These are phyloP conservation scores for Hippocampus mohnikei DNA, from an alignment of 2,113 vertebrate species.

Conservation along the genomic window DNA sequence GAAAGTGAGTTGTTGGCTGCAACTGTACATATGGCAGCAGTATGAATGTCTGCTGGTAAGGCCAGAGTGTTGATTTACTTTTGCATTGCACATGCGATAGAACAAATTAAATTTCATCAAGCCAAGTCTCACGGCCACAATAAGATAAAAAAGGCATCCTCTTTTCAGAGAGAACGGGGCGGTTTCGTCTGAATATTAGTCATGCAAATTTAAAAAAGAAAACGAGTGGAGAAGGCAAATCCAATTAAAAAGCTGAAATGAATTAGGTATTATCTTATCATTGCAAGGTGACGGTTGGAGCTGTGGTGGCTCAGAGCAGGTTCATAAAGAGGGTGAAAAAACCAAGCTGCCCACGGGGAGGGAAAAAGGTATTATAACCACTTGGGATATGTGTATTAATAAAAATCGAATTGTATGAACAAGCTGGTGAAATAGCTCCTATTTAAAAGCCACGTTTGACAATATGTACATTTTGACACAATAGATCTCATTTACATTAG, in stretches of 20 bases:
- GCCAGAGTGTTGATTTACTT: not conserved
- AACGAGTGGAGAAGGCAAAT: constrained; percentile 45
- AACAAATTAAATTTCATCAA: not conserved
- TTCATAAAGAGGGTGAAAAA: constrained; percentile 11
- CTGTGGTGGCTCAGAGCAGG: constrained; percentile 20
- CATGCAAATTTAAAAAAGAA: constrained; percentile 36
- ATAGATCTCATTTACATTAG: not conserved
- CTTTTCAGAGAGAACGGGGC: constrained; percentile 11
- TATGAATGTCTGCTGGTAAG: not conserved
- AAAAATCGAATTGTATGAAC: constrained; percentile 16
- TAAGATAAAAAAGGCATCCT: not conserved
- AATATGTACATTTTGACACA: constrained; percentile 29
- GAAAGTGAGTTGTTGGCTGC: no score
- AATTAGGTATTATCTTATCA: constrained; percentile 44
- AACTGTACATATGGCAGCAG: not conserved
- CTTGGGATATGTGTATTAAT: not conserved
- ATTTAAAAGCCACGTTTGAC: constrained; percentile 56
- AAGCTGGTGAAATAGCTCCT: constrained; percentile 18
- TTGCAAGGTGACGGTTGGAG: constrained; percentile 31
- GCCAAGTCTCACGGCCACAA: not conserved
- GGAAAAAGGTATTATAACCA: not conserved
- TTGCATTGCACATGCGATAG: not conserved
- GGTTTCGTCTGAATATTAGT: constrained; percentile 72
- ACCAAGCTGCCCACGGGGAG: not conserved
- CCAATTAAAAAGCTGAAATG: constrained; percentile 64